Evolutionary conservation across 2,797 vertebrate species (phyloP).

Genomic region (Brachyrhaphis roseni): DNA sequence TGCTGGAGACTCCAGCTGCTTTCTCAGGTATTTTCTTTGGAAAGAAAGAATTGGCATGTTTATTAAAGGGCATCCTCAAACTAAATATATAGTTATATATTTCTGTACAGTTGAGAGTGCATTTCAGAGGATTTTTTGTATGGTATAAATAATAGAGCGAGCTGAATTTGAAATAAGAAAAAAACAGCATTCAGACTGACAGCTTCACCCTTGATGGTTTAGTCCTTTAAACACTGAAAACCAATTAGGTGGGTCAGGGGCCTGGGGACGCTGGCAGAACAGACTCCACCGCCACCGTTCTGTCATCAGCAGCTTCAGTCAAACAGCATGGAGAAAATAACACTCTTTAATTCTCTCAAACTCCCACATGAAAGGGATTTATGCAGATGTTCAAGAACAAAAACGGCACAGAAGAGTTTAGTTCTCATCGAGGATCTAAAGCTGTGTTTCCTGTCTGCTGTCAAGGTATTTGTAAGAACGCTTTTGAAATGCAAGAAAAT

Average conservation of each 20-base stretch:
- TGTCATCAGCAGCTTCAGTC: conserved; percentile 65
- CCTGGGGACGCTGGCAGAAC: conserved; percentile 50
- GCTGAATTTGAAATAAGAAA: conserved; percentile 56
- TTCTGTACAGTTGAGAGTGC: conserved; percentile 32
- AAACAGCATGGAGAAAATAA: conserved; percentile 27
- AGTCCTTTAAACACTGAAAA: conserved; percentile 62
- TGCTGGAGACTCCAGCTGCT: conserved; percentile 44
- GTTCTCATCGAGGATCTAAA: conserved; percentile 30
- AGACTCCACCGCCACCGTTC: conserved; percentile 45
- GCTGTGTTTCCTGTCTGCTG: conserved; percentile 48
- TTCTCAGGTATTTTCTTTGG: background rate
- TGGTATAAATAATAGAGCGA: conserved; percentile 62
- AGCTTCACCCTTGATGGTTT: conserved; percentile 55
- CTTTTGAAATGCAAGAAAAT: conserved; percentile 40
- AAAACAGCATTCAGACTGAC: conserved; percentile 58
- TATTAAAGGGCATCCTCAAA: conserved; percentile 10
- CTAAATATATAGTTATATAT: background rate
- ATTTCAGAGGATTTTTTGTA: conserved; percentile 61
- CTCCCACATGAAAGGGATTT: conserved; percentile 36
- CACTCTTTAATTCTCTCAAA: conserved; percentile 36
- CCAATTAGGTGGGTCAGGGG: conserved; percentile 71
- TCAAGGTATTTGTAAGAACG: conserved; percentile 40
- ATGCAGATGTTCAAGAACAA: conserved; percentile 28
- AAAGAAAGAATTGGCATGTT: conserved; percentile 12
- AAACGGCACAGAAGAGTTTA: conserved; percentile 26